phyloP scores from a whole-genome alignment of 2,113 vertebrate species.

The Cephalopterus ornatus region DNA sequence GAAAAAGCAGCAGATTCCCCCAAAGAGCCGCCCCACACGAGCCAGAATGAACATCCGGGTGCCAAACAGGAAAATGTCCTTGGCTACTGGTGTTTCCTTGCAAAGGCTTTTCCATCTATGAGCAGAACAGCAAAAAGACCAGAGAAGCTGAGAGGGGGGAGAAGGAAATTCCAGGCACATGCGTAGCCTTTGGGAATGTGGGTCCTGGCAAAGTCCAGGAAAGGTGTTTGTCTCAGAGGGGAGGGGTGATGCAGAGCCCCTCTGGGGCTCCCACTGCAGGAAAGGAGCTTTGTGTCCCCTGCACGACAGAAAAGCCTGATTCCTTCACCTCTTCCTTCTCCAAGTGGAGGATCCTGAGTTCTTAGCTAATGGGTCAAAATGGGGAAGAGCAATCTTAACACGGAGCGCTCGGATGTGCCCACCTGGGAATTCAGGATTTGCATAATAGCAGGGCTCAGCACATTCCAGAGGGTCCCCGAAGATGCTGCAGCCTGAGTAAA shows the following conservation, averaged over 20 bases:
- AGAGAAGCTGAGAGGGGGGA: background rate
- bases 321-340: background rate
- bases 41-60: rapidly evolving
- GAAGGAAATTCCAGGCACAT: background rate
- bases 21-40: rapidly evolving
- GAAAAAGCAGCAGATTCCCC: background rate
- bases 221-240: background rate
- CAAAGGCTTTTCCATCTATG: background rate
- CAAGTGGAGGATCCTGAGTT: background rate
- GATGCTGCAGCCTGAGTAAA: background rate
- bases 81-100: background rate
- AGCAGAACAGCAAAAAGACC: background rate
- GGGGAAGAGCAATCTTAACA: background rate
- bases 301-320: background rate
- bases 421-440: background rate
- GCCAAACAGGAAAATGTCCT: background rate
- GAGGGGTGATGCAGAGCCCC: background rate
- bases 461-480: slow-evolving; percentile 8
- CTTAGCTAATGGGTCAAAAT: background rate
- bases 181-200: background rate
- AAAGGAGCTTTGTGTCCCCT: background rate
- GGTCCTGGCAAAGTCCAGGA: background rate
- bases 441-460: background rate
- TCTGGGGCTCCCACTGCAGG: background rate
- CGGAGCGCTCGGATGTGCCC: background rate